phyloP scores from a whole-genome alignment of 2,113 vertebrate genomes.

The Paradoxurus hermaphroditus region DNA sequence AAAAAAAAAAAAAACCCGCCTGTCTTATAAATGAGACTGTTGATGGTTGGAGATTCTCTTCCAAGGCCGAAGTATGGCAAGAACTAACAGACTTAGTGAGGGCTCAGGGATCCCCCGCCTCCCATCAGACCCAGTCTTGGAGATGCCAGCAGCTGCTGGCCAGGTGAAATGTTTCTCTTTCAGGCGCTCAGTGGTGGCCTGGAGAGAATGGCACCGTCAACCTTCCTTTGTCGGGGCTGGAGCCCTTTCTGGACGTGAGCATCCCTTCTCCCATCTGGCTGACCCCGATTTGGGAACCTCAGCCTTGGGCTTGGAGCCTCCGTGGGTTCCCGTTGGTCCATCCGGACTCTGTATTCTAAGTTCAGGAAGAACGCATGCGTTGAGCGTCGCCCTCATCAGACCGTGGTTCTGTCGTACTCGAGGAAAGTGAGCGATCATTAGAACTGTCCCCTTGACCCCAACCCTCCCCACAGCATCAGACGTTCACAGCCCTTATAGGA shows the following conservation, averaged over 20 bases:
- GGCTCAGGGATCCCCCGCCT: too few relatives aligned
- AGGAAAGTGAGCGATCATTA: background rate
- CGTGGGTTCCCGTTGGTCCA: slow-evolving; percentile 66
- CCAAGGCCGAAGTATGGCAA: background rate
- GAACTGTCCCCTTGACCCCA: background rate
- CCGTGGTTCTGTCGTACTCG: slow-evolving; percentile 59
- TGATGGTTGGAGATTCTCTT: background rate
- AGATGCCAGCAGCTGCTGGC: background rate
- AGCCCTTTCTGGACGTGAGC: rapidly evolving
- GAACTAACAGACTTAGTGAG: background rate
- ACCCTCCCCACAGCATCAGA: background rate
- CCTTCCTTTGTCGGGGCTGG: rapidly evolving
- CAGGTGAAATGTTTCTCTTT: rapidly evolving
- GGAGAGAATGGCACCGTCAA: background rate
- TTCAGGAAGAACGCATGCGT: slow-evolving; percentile 77
- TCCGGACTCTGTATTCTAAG: slow-evolving; percentile 72
- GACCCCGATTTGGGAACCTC: background rate
- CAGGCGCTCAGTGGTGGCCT: background rate
- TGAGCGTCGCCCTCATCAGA: slow-evolving; percentile 70
- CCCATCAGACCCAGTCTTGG: rapidly evolving
- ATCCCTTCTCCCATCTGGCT: background rate
- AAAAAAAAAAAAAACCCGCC: too few relatives aligned
- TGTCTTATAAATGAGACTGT: background rate
- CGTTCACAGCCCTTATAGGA: background rate
- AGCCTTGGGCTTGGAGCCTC: background rate